Evolutionary conservation across 2,113 vertebrate species (phyloP).

Genomic region (Dolichotis patagonum): DNA sequence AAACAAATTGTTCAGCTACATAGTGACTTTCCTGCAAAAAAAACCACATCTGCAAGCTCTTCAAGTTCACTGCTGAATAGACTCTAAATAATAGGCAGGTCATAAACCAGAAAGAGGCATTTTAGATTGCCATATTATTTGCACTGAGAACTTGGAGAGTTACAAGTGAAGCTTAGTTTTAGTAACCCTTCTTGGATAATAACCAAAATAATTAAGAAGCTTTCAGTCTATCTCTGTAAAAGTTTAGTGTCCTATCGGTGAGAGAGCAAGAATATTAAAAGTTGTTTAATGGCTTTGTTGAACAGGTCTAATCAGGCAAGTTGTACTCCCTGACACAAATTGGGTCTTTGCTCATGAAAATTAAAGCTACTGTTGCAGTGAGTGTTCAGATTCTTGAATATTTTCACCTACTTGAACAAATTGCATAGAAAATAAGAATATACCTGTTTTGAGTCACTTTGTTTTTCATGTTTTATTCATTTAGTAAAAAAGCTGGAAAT

Average conservation of each 20-base stretch:
- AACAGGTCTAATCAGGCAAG: conserved; percentile 19
- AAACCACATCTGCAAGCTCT: conserved; percentile 8
- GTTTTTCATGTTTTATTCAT: not conserved
- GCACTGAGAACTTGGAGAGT: conserved; percentile 66
- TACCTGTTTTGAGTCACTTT: not conserved
- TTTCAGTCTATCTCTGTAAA: conserved; percentile 14
- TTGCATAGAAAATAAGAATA: not conserved
- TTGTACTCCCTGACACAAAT: conserved; percentile 67
- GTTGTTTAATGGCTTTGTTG: conserved; percentile 27
- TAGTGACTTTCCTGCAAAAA: not conserved
- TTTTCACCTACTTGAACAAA: conserved; percentile 50
- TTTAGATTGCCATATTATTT: conserved; percentile 65
- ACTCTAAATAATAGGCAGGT: conserved; percentile 70
- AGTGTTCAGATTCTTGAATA: not conserved
- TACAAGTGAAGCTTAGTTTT: not conserved
- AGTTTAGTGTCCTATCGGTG: not conserved
- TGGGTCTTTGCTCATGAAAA: conserved; percentile 68
- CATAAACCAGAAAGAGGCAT: conserved; percentile 59
- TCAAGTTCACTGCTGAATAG: conserved; percentile 41
- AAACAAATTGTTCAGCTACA: conserved; percentile 39
- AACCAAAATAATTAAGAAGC: conserved; percentile 49
- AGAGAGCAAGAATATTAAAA: not conserved
- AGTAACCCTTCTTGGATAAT: conserved; percentile 2
- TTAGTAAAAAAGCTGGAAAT: conserved; percentile 40
- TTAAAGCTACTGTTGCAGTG: conserved; percentile 36